These are phyloP conservation scores for Paramuricea clavata DNA, from an alignment of 92 coral and sea anemone species.

Conservation along the genomic window DNA sequence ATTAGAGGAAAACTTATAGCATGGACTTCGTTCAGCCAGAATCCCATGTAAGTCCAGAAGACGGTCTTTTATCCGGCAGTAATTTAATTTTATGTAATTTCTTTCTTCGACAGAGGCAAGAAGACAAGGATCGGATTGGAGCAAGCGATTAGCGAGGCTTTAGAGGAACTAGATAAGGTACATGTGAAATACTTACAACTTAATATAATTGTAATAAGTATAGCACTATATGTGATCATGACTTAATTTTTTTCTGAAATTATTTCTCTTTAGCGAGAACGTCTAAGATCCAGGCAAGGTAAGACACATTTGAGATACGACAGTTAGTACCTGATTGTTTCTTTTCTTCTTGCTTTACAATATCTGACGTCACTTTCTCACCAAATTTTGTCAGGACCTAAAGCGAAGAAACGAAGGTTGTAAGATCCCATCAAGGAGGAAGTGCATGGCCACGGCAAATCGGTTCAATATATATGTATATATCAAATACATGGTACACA, in stretches of 20 bases:
- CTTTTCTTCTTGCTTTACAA: not conserved
- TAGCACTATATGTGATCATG: not conserved
- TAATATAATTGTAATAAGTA: no score
- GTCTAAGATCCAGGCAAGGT: slow-evolving; percentile 84
- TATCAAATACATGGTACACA: no score
- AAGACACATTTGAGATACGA: not conserved
- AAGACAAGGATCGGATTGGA: slow-evolving; percentile 91
- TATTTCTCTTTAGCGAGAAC: slow-evolving; percentile 76
- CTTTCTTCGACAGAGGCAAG: slow-evolving; percentile 77
- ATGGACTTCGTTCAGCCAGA: no score
- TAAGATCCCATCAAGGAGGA: not conserved
- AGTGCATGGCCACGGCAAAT: not conserved
- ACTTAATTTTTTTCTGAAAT: not conserved
- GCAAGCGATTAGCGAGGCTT: slow-evolving; percentile 95
- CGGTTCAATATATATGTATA: not conserved
- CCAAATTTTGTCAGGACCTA: slow-evolving; percentile 24
- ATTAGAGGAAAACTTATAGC: no score
- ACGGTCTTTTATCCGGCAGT: not conserved
- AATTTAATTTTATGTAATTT: not conserved
- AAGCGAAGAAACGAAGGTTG: slow-evolving; percentile 39
- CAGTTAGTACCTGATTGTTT: not conserved
- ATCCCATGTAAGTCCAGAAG: no score
- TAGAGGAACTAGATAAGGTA: slow-evolving; percentile 93
- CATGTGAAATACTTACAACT: not conserved
- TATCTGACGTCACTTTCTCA: no score